Evolutionary conservation across 2,888 invertebrate species (phyloP).

Genomic region (Galerucella nymphaeae): DNA sequence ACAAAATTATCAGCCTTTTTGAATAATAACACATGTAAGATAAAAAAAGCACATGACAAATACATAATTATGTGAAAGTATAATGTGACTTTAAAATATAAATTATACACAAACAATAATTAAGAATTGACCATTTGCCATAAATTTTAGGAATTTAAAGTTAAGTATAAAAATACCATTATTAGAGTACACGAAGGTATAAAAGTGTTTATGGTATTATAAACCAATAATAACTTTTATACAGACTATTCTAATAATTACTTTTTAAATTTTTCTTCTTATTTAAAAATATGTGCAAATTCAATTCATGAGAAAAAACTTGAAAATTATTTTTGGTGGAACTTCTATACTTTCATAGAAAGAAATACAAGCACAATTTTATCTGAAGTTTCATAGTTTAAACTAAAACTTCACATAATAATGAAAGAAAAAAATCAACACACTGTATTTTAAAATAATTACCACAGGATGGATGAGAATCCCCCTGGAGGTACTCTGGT

Average conservation of each 20-base stretch:
- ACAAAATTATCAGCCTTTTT: conserved; percentile 30
- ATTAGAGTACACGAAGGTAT: background rate
- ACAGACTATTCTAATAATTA: background rate
- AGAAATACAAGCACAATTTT: background rate
- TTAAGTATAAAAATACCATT: background rate
- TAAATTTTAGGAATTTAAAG: background rate
- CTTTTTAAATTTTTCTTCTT: background rate
- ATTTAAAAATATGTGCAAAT: background rate
- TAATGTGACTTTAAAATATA: background rate
- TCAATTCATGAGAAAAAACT: background rate
- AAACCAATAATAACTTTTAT: background rate
- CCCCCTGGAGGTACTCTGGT: conserved; percentile 51
- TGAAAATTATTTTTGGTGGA: background rate
- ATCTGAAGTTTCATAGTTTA: background rate
- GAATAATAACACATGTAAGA: conserved; percentile 12
- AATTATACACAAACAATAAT: background rate
- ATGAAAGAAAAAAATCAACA: conserved; percentile 6
- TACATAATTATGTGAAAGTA: background rate
- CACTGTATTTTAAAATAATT: conserved; percentile 30
- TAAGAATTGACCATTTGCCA: background rate
- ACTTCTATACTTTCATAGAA: conserved; percentile 6
- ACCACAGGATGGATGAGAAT: conserved; percentile 52
- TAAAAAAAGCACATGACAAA: conserved; percentile 21
- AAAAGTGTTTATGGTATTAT: background rate
- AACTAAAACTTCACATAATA: background rate